phyloP scores from a whole-genome alignment of 2,888 invertebrate species.

The Sabatieria punctata region DNA sequence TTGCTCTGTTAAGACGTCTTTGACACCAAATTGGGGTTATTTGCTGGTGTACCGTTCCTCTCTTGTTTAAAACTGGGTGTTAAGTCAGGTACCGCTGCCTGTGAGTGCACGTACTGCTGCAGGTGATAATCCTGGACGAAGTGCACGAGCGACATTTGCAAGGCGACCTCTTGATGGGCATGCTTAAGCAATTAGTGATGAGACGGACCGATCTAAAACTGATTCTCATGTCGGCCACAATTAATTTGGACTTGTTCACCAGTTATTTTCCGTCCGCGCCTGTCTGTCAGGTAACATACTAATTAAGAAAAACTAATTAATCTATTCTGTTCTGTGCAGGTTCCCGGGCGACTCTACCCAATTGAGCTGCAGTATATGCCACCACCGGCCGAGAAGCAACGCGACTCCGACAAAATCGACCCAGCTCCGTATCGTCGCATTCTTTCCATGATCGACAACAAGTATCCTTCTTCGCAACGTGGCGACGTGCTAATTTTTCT shows the following conservation, averaged over 20 bases:
- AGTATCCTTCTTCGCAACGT: conserved; percentile 62
- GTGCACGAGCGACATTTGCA: conserved; percentile 88
- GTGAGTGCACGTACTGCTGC: conserved; percentile 48
- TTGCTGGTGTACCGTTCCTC: too few species aligned
- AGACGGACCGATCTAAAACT: conserved; percentile 59
- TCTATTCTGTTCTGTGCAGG: conserved; percentile 39
- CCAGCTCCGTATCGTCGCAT: conserved; percentile 80
- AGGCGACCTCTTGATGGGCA: conserved; percentile 80
- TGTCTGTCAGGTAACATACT: conserved; percentile 50
- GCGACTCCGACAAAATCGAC: conserved; percentile 49
- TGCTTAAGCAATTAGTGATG: conserved; percentile 73
- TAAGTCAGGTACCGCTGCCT: too few species aligned
- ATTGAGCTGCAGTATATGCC: conserved; percentile 76
- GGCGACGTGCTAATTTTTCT: conserved; percentile 89
- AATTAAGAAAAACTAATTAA: background rate
- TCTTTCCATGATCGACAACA: conserved; percentile 73
- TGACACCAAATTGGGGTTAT: too few species aligned
- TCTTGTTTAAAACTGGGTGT: too few species aligned
- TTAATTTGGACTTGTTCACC: conserved; percentile 82
- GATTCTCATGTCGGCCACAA: conserved; percentile 95
- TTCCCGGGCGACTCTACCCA: conserved; percentile 82
- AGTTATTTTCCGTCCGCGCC: conserved; percentile 72
- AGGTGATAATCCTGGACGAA: conserved; percentile 87
- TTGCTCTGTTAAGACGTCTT: too few species aligned
- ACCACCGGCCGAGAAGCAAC: conserved; percentile 22